Base-by-base conservation (phyloP, 1,140 invertebrate species). In the Cyrtorhinus lividipennis region DNA sequence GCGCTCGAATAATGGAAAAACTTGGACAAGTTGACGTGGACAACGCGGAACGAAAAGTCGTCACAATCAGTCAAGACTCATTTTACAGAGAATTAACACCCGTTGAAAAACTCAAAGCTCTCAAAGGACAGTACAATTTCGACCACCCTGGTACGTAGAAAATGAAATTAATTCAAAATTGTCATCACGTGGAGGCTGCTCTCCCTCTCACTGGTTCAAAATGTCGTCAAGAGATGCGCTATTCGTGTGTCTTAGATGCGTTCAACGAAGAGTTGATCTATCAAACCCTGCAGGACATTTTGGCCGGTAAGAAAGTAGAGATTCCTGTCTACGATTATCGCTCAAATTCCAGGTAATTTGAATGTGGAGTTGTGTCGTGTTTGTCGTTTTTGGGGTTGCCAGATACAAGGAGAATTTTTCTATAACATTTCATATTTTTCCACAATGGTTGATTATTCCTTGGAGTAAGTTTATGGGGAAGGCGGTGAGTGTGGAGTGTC, bases 121-220 rank as follows among this genome's bases (percentile, higher is more conserved):
- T 84, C 59, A 87, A 87, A 69, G 95, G 95, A 56, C 82, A 90
- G 64, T 98, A 90, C 70, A 96, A 99, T 77, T 99, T 98, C 77
- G 95, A 99, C 76, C 95, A 99, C 79, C 95, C 95, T 24, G 79
- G 81, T 83, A 74, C 24, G 26, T 65, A 18, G 12, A 15, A n/a
- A n/a, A n/a, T n/a, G n/a, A n/a, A n/a, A n/a, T n/a, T n/a, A n/a
- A n/a, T n/a, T n/a, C n/a, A 22, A 10, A 24, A 59, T 59, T 61
- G 8, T 23, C 38, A n/a, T 59, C n/a, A n/a, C n/a, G n/a, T n/a
- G n/a, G n/a, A n/a, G n/a, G n/a, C n/a, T n/a, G n/a, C n/a, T n/a
- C n/a, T n/a, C n/a, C n/a, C 38, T 44, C 8, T 44, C 8, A 44
- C 38, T 44, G 8, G 38, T 44, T 8, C 38, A n/a, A 44, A 8